These are phyloP conservation scores for Fragum sueziense DNA, from an alignment of 2,888 invertebrate genomes.

Conservation along the genomic window DNA sequence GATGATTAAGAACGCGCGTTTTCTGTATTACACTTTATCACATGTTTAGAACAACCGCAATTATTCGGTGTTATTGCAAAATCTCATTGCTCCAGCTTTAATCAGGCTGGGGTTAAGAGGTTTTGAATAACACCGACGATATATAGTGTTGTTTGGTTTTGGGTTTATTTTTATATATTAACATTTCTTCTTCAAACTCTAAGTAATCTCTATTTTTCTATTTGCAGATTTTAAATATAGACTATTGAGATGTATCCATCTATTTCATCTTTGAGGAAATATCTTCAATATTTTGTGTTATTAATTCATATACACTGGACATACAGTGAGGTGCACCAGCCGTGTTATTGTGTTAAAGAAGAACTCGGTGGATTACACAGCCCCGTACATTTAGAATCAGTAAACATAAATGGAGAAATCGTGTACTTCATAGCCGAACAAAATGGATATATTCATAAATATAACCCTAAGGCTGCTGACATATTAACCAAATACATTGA, in stretches of 20 bases:
- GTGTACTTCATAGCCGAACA: conserved; percentile 64
- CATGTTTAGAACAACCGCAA: too few species aligned
- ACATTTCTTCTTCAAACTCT: too few species aligned
- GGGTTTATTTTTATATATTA: too few species aligned
- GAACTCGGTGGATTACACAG: conserved; percentile 43
- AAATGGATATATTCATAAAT: conserved; percentile 53
- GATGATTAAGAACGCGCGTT: too few species aligned
- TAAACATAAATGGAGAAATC: conserved; percentile 29
- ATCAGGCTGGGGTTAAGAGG: too few species aligned
- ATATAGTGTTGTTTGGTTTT: too few species aligned
- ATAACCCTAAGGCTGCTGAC: conserved; percentile 6
- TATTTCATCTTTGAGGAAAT: background rate
- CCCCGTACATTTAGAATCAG: conserved; percentile 56
- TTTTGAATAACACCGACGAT: too few species aligned
- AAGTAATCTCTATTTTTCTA: too few species aligned
- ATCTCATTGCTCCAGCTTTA: too few species aligned
- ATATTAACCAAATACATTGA: conserved; percentile 54
- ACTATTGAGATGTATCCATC: background rate
- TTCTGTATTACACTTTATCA: too few species aligned
- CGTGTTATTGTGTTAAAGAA: conserved; percentile 62
- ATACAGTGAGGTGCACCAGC: background rate
- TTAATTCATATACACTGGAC: background rate
- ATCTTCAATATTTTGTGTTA: background rate
- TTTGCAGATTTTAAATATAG: background rate
- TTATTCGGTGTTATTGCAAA: too few species aligned